Percentiles rank a stretch among this genome's conserved stretches.
Evolutionary conservation across 92 coral and sea anemone species (phyloP).

Genomic region (Galaxea fascicularis): DNA sequence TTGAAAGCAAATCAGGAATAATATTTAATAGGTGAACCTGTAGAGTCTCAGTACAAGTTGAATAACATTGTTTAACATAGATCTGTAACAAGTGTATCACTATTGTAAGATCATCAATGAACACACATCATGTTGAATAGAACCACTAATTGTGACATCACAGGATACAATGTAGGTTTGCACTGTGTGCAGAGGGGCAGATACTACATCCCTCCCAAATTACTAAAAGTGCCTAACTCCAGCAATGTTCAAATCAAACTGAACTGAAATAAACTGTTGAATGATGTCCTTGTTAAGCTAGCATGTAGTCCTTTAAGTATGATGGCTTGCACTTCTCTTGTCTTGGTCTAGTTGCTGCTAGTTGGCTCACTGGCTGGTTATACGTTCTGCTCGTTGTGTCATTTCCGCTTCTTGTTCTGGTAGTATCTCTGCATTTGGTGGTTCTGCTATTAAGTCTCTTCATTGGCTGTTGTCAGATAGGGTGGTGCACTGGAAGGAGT

Average conservation of each 20-base stretch:
- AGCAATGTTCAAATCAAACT: not conserved
- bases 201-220: constrained; percentile 5
- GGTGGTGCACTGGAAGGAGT: constrained; percentile 17
- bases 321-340: constrained; percentile 4
- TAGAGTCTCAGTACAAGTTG: too few species aligned
- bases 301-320: constrained; percentile 11
- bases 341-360: constrained; percentile 22
- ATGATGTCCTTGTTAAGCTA: constrained; percentile 5
- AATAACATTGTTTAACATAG: too few species aligned
- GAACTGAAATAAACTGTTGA: not conserved
- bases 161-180: not conserved
- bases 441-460: constrained; percentile 9
- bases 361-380: constrained; percentile 25
- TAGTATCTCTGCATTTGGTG: constrained; percentile 25
- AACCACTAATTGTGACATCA: not conserved
- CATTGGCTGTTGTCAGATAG: constrained; percentile 18
- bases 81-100: too few species aligned
- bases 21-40: too few species aligned
- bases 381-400: constrained; percentile 23
- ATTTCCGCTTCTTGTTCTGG: constrained; percentile 18
- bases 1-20: too few species aligned
- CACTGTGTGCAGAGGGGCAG: not conserved
- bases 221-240: not conserved
- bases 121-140: not conserved
- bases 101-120: not conserved